Conservation (phyloP, 2,888 invertebrate species). For the Orgyia antiqua region DNA sequence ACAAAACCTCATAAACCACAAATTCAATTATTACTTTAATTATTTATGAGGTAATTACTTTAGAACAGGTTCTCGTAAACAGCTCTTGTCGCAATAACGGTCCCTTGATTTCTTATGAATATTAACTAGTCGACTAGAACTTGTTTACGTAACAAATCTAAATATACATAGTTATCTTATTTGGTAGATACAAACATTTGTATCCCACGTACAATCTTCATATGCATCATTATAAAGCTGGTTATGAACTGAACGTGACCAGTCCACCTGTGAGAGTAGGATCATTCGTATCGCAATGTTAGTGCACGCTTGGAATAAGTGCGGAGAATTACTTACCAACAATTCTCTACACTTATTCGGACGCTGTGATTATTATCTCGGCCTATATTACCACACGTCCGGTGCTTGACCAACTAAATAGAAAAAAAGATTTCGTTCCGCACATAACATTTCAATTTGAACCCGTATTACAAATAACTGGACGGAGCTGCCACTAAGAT, state of each 20-base stretch:
- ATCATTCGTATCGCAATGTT: conserved; percentile 31
- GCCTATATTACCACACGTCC: conserved; percentile 57
- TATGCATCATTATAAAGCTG: conserved; percentile 29
- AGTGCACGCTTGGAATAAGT: conserved; percentile 30
- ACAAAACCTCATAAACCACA: too few species aligned
- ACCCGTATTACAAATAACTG: conserved; percentile 32
- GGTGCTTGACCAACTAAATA: conserved; percentile 56
- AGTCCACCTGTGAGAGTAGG: conserved; percentile 30
- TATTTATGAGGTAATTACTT: too few species aligned
- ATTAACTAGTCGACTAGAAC: conserved; percentile 33
- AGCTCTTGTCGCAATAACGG: conserved; percentile 30
- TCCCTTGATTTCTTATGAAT: conserved; percentile 28
- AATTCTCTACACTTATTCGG: too few species aligned
- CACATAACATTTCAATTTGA: conserved; percentile 65
- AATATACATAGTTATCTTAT: conserved; percentile 4
- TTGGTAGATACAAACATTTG: conserved; percentile 2
- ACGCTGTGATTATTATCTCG: too few species aligned
- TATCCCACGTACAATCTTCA: conserved; percentile 11
- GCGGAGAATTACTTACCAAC: conserved; percentile 33
- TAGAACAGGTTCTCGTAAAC: conserved; percentile 36
- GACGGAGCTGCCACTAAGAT: conserved; percentile 19
- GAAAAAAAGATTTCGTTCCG: conserved; percentile 67
- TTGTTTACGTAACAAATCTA: conserved; percentile 20
- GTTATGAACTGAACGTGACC: conserved; percentile 41
- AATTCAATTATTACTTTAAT: too few species aligned